Conservation (phyloP, 35 echinoderm and acorn worm genomes). For the Acanthaster planci region DNA sequence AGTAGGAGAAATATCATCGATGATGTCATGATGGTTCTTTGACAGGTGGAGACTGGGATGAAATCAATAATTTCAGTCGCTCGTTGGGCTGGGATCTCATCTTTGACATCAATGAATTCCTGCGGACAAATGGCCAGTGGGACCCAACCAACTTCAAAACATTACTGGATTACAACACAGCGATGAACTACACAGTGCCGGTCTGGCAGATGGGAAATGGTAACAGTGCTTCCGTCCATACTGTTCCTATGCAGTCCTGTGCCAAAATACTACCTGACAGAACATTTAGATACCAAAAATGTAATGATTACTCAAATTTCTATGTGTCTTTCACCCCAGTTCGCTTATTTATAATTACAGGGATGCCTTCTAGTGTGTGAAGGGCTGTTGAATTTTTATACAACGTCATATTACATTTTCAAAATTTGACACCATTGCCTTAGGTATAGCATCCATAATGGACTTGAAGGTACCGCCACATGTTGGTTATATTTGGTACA, state of each 20-base stretch:
- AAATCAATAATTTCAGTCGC: slow-evolving; percentile 3
- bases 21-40: background rate
- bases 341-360: background rate
- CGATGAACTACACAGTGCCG: background rate
- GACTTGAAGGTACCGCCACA: too few relatives aligned
- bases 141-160: slow-evolving; percentile 1
- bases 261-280: background rate
- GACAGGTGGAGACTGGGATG: background rate
- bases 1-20: background rate
- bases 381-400: background rate
- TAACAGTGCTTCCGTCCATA: background rate
- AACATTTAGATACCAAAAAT: background rate
- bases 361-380: background rate
- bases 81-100: background rate
- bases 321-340: background rate
- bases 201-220: slow-evolving; percentile 13
- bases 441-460: too few relatives aligned
- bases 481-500: too few relatives aligned
- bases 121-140: background rate
- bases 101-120: slow-evolving; percentile 1
- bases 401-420: background rate
- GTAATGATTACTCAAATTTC: background rate
- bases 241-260: too few relatives aligned
- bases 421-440: too few relatives aligned
- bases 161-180: background rate